These are phyloP conservation scores for Sphaeramia orbicularis DNA, from an alignment of 2,797 vertebrate species.

Conservation along the genomic window DNA sequence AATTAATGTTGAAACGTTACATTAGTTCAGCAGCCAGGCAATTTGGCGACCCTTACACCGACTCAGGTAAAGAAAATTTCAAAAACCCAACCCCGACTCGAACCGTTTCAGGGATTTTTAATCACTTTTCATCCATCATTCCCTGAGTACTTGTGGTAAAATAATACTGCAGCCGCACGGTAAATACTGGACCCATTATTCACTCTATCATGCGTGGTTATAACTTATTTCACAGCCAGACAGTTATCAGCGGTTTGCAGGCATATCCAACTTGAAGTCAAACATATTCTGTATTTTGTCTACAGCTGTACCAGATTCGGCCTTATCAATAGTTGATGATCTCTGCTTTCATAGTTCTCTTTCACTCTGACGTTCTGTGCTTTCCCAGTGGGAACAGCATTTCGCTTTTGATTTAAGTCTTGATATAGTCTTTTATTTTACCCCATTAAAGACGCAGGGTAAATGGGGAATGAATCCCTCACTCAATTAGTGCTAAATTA, in stretches of 20 bases:
- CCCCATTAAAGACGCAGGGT: slow-evolving; percentile 68
- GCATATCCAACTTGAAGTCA: slow-evolving; percentile 77
- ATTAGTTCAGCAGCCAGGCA: not conserved
- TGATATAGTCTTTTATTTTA: slow-evolving; percentile 71
- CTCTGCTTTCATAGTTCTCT: slow-evolving; percentile 80
- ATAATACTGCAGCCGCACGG: slow-evolving; percentile 2
- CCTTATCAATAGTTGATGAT: slow-evolving; percentile 85
- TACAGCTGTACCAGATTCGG: slow-evolving; percentile 80
- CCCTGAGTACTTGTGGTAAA: not conserved
- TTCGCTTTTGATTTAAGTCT: slow-evolving; percentile 82
- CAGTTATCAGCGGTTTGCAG: slow-evolving; percentile 72
- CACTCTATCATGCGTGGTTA: slow-evolving; percentile 35
- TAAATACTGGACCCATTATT: slow-evolving; percentile 24
- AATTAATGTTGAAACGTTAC: not conserved
- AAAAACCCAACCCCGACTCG: not conserved
- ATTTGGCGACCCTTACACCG: not conserved
- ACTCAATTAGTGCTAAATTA: slow-evolving; percentile 83
- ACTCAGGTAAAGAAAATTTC: not conserved
- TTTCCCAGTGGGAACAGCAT: slow-evolving; percentile 71
- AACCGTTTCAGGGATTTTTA: not conserved
- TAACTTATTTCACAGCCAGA: slow-evolving; percentile 60
- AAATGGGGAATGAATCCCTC: slow-evolving; percentile 80
- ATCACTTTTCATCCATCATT: slow-evolving; percentile 2
- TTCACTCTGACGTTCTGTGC: slow-evolving; percentile 66
- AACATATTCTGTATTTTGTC: slow-evolving; percentile 82